phyloP scores from a whole-genome alignment of 2,888 invertebrate species.

The Chalcosyrphus nemorum region DNA sequence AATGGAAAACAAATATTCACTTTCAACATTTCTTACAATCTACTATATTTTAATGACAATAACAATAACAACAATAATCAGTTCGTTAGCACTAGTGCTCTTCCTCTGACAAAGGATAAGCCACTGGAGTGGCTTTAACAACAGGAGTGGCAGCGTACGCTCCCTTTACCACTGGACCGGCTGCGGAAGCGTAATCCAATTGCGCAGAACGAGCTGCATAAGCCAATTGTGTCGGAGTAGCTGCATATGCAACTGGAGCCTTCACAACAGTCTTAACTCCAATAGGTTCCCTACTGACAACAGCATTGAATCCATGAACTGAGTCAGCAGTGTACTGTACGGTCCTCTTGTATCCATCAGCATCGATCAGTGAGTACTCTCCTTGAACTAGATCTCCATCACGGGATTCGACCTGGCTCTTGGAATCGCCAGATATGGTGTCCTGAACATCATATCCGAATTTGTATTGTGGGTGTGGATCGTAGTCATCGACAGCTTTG shows the following conservation, averaged over 20 bases:
- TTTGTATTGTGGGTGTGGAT: slow-evolving; percentile 74
- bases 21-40: not conserved
- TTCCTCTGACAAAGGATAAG: slow-evolving; percentile 19
- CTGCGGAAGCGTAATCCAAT: slow-evolving; percentile 15
- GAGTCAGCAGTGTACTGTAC: slow-evolving; percentile 82
- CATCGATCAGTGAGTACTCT: slow-evolving; percentile 81
- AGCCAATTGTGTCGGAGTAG: slow-evolving; percentile 23
- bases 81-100: not conserved
- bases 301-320: slow-evolving; percentile 82
- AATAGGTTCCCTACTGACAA: slow-evolving; percentile 81
- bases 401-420: slow-evolving; percentile 81
- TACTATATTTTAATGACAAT: not conserved
- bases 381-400: slow-evolving; percentile 82
- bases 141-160: slow-evolving; percentile 47
- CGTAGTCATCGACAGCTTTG: slow-evolving; percentile 42
- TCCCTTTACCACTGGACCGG: slow-evolving; percentile 42
- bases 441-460: slow-evolving; percentile 80
- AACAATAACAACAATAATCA: not conserved
- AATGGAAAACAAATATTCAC: not conserved
- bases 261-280: slow-evolving; percentile 55
- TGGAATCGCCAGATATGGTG: slow-evolving; percentile 81
- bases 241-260: slow-evolving; percentile 15
- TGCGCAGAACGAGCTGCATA: slow-evolving; percentile 33
- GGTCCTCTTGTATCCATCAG: slow-evolving; percentile 81
- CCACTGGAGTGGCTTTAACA: slow-evolving; percentile 39